Conservation (phyloP, 2,113 vertebrate species). For the Spea multiplicata region DNA sequence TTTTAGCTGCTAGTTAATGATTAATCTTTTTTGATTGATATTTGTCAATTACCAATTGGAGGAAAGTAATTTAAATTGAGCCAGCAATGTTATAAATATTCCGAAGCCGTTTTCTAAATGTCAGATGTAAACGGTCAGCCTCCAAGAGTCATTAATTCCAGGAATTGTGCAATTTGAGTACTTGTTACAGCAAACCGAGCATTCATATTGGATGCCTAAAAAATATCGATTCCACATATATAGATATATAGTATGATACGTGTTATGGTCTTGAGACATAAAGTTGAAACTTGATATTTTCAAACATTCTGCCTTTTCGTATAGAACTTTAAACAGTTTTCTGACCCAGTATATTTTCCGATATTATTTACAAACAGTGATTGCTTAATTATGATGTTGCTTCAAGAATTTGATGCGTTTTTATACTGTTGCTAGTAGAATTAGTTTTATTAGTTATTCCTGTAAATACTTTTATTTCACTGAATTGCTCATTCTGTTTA, state of each 20-base stretch:
- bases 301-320: background rate
- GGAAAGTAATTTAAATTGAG: background rate
- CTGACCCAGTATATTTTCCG: too few species aligned
- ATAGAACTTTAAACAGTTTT: too few species aligned
- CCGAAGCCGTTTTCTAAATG: too few species aligned
- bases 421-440: too few species aligned
- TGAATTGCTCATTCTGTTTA: too few species aligned
- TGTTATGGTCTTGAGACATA: background rate
- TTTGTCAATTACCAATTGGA: background rate
- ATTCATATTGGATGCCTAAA: background rate
- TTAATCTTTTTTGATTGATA: background rate
- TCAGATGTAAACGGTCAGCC: background rate
- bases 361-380: too few species aligned
- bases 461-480: too few species aligned
- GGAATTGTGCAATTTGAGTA: background rate
- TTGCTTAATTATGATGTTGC: too few species aligned
- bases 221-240: background rate
- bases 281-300: background rate
- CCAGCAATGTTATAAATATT: background rate
- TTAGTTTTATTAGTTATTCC: too few species aligned
- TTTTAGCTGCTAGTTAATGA: slow-evolving; percentile 13
- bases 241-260: background rate
- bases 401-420: too few species aligned
- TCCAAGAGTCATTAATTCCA: slow-evolving; percentile 16
- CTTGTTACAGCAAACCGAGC: slow-evolving; percentile 5